Conservation (phyloP, 1,140 invertebrate species). For the Anoplolepis gracilipes region DNA sequence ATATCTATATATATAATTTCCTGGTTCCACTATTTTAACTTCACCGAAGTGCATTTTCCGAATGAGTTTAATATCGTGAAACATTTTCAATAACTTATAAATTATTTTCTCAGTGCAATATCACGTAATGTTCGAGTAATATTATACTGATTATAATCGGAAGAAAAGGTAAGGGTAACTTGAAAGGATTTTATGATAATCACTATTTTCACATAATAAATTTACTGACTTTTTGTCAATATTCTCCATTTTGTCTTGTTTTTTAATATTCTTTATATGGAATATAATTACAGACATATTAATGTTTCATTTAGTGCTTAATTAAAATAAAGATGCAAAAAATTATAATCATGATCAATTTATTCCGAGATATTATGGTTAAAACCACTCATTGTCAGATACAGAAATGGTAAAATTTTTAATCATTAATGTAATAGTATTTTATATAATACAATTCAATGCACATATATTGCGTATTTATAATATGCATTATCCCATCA, state of each 20-base stretch:
- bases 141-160: background rate
- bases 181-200: background rate
- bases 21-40: constrained; percentile 13
- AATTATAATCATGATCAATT: background rate
- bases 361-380: background rate
- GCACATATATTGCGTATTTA: no score
- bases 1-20: background rate
- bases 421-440: background rate
- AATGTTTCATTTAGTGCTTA: background rate
- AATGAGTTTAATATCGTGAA: background rate
- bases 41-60: background rate
- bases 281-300: background rate
- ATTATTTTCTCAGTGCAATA: background rate
- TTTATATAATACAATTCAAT: background rate
- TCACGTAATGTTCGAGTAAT: background rate
- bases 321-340: background rate
- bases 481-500: background rate
- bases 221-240: background rate
- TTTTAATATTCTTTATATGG: background rate
- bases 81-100: background rate
- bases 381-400: background rate
- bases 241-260: no score
- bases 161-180: background rate
- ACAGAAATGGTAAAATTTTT: background rate
- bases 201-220: constrained; percentile 8